Base-by-base conservation (phyloP, 2,113 vertebrate species). In the Neolamprologus falcicula region DNA sequence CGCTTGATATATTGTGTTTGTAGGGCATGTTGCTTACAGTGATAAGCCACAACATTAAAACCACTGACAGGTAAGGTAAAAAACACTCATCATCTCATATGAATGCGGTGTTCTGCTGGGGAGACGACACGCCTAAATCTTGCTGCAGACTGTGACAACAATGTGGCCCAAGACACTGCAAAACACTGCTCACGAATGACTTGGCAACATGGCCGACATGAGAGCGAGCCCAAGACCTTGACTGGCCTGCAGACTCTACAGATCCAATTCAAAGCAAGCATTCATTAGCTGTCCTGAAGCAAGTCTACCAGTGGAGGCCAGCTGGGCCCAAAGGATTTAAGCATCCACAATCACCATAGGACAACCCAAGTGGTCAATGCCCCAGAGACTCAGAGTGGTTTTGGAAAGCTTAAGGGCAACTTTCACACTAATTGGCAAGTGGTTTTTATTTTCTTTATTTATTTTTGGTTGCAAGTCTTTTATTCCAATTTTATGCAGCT, bases 11-110 rank as follows among this genome's bases (percentile, higher is more conserved):
- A 82, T 26, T 73, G 26, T 83, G 40, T 66, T 84, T 19, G 19
- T 83, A 81, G 53, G 37, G 28, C 80, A 9, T 54, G n/a, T 50
- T 59, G 54, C 73, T 4, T 13, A 31, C 26, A 31, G 16, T 52
- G 73, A 52, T 52, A 78, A 50, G 26, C 42, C 73, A 78, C 45
- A 50, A 78, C 26, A 78, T 78, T 78, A 78, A 78, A 78, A 50
- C 26, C 26, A 19, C 73, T 76, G 71, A 31, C 16, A 50, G 26
- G 24, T 76, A 28, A 31, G 68, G 5, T 73, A 45, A 76, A 47
- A 7, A 12, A 50, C 14, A 28, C 9, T 28, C 24, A 45, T 45
- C 5, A 50, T 28, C 24, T 19, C 42, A 76, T 31, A 50, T 76
- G 6, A 50, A 50, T 50, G 24, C 2, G 9, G 2, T 50, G 42